These are phyloP conservation scores for Percina caprodes DNA, from an alignment of 2,113 vertebrate species.

Conservation along the genomic window DNA sequence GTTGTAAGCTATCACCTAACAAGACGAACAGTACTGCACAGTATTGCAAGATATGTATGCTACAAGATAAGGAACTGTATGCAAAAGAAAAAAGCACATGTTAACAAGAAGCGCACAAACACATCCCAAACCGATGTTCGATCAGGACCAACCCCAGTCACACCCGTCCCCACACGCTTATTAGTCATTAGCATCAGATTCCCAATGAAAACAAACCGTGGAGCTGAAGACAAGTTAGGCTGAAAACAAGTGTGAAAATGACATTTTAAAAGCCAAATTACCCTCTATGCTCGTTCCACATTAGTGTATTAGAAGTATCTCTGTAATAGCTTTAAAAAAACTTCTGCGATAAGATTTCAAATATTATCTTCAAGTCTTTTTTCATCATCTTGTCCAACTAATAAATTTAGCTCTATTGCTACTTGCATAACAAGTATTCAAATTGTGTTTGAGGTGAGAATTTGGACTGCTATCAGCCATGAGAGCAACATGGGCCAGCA, in stretches of 20 bases:
- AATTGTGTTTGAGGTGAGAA: constrained; percentile 11
- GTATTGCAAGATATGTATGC: background rate
- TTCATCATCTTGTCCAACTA: background rate
- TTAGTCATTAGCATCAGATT: constrained; percentile 37
- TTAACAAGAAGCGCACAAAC: background rate
- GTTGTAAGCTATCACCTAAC: background rate
- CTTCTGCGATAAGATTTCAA: background rate
- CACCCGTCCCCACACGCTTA: constrained; percentile 27
- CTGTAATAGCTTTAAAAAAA: background rate
- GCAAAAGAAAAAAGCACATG: background rate
- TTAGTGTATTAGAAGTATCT: background rate
- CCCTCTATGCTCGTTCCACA: background rate
- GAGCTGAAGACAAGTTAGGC: background rate
- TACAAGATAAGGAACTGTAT: background rate
- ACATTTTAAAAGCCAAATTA: constrained; percentile 5
- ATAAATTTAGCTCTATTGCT: background rate
- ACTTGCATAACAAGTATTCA: constrained; percentile 23
- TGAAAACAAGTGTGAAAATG: background rate
- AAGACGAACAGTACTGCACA: background rate
- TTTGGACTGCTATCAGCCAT: background rate
- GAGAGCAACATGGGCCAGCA: background rate
- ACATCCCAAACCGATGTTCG: background rate
- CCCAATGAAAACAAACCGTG: constrained; percentile 9
- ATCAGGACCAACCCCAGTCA: constrained; percentile 22
- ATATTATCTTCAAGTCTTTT: constrained; percentile 1